phyloP scores from a whole-genome alignment of 2,113 vertebrate species.

The Thryonomys swinderianus region DNA sequence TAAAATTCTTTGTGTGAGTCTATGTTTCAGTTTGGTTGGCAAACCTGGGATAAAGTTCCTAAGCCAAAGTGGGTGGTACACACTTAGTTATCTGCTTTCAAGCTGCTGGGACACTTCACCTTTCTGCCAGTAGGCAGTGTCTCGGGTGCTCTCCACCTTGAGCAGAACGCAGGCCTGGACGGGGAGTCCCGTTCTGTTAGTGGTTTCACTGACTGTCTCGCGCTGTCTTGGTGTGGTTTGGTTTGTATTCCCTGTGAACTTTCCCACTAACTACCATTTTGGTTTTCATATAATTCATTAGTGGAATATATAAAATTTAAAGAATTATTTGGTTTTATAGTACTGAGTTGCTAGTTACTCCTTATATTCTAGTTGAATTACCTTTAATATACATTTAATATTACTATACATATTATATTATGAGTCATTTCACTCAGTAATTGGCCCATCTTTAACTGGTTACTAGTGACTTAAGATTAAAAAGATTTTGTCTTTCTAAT shows the following conservation, averaged over 20 bases:
- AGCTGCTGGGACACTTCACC: background rate
- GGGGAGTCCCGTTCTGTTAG: background rate
- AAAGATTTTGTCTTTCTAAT: background rate
- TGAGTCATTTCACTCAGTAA: background rate
- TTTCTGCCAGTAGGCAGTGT: background rate
- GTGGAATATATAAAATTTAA: background rate
- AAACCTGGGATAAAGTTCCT: background rate
- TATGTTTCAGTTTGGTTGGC: background rate
- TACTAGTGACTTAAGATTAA: background rate
- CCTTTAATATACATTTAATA: background rate
- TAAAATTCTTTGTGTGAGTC: background rate
- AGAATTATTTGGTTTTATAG: background rate
- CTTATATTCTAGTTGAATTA: background rate
- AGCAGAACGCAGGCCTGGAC: background rate
- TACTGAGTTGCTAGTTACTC: background rate
- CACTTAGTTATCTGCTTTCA: background rate
- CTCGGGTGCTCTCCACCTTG: background rate
- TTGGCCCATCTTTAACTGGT: background rate
- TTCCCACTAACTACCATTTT: background rate
- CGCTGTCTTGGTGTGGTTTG: background rate
- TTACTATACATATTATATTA: too few species aligned
- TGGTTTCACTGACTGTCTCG: too few species aligned
- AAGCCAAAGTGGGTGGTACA: background rate
- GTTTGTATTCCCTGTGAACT: background rate
- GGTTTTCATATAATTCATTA: background rate